A percentile compares a stretch with the other conserved stretches of the same genome.
Evolutionary conservation across 2,888 invertebrate species (phyloP).

Genomic region (Aplocera efformata): DNA sequence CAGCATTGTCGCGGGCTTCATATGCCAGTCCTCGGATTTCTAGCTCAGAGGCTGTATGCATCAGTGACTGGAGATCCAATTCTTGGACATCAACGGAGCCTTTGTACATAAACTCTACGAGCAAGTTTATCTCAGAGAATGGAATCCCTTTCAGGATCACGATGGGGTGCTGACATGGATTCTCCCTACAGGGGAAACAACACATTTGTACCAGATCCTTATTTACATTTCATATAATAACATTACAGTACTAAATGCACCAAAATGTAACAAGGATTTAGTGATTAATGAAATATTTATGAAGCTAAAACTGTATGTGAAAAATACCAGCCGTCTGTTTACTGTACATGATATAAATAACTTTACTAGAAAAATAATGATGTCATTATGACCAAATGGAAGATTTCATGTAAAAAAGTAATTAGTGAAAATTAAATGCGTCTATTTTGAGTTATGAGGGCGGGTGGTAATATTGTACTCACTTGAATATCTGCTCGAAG

Average conservation of each 20-base stretch:
- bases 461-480: constrained; percentile 32
- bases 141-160: constrained; percentile 85
- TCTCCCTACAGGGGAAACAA: constrained; percentile 70
- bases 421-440: constrained; percentile 17
- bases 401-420: constrained; percentile 33
- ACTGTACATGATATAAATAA: constrained; percentile 56
- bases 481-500: constrained; percentile 87
- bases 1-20: constrained; percentile 79
- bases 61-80: constrained; percentile 81
- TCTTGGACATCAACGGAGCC: constrained; percentile 85
- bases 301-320: constrained; percentile 30
- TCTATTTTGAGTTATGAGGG: constrained; percentile 27
- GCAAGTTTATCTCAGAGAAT: constrained; percentile 83
- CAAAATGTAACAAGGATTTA: constrained; percentile 4
- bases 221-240: no score
- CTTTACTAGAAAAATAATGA: constrained; percentile 64
- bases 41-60: constrained; percentile 84
- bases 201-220: not conserved
- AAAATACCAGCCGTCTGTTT: constrained; percentile 47
- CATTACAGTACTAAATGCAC: not conserved
- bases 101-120: constrained; percentile 86
- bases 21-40: constrained; percentile 84
- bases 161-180: constrained; percentile 87
- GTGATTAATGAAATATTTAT: constrained; percentile 22
- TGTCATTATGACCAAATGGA: constrained; percentile 63